Percentiles rank a stretch among this genome's conserved stretches.
phyloP scores from a whole-genome alignment of 2,888 invertebrate genomes.

The Hedya salicella region DNA sequence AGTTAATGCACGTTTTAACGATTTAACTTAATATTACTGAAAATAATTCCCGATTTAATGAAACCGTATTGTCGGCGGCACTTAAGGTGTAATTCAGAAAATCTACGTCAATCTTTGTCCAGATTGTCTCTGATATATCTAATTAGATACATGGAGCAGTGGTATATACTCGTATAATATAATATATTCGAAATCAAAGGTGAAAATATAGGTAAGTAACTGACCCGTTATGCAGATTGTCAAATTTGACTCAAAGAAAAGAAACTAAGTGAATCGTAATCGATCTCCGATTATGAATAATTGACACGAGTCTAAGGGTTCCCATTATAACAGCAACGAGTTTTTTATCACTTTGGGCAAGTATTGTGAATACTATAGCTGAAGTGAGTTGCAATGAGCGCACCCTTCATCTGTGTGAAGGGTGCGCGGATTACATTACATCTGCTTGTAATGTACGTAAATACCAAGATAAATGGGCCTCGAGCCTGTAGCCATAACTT shows the following conservation, averaged over 20 bases:
- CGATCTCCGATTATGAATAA: not conserved
- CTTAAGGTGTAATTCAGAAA: too few species aligned
- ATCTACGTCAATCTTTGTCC: too few species aligned
- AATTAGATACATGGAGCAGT: too few species aligned
- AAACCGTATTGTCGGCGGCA: conserved; percentile 9
- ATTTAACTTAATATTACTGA: conserved; percentile 30
- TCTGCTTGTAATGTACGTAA: conserved; percentile 17
- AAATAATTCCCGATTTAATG: conserved; percentile 29
- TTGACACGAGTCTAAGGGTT: not conserved
- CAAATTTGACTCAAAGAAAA: too few species aligned
- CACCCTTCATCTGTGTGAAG: conserved; percentile 3
- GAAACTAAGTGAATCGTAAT: too few species aligned
- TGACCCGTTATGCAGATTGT: too few species aligned
- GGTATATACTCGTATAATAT: too few species aligned
- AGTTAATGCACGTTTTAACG: conserved; percentile 35
- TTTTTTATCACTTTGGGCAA: not conserved
- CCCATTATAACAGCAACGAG: too few species aligned
- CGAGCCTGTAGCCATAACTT: conserved; percentile 3
- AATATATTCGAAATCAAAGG: too few species aligned
- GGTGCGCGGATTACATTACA: too few species aligned
- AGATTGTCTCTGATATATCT: not conserved
- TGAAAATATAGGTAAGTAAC: too few species aligned
- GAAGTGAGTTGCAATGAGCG: not conserved
- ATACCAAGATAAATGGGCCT: conserved; percentile 12
- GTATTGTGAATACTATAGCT: too few species aligned